phyloP scores from a whole-genome alignment of 2,888 invertebrate genomes.

The Onchidella celtica region DNA sequence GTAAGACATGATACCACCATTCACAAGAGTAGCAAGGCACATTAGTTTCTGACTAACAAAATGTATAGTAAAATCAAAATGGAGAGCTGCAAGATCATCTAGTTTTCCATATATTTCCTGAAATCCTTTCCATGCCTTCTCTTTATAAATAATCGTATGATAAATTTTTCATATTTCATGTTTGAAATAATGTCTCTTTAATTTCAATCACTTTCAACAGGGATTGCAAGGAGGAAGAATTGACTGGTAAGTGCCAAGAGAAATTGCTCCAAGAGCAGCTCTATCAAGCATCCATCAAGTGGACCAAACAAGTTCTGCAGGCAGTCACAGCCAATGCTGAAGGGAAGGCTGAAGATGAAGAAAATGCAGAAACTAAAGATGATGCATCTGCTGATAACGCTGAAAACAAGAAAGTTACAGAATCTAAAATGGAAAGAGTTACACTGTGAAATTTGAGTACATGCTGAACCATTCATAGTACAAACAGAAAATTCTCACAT shows the following conservation, averaged over 20 bases:
- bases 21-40: no score
- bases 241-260: conserved; percentile 53
- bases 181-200: no score
- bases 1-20: no score
- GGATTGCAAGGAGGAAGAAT: conserved; percentile 62
- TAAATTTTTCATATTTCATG: background rate
- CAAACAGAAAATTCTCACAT: no score
- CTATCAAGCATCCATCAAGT: conserved; percentile 64
- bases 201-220: conserved; percentile 57
- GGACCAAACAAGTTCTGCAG: conserved; percentile 55
- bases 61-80: no score
- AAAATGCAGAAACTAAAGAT: conserved; percentile 2
- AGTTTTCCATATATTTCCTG: no score
- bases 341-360: conserved; percentile 21
- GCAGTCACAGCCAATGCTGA: background rate
- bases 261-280: conserved; percentile 62
- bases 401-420: conserved; percentile 9
- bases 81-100: no score
- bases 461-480: no score
- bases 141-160: background rate
- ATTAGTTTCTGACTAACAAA: no score
- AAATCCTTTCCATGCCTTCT: no score
- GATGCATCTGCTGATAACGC: conserved; percentile 1
- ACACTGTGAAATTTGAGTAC: conserved; percentile 6
- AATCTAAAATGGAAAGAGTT: conserved; percentile 43